These are phyloP conservation scores for Hylia prasina DNA, from an alignment of 2,113 vertebrate species.

Conservation along the genomic window DNA sequence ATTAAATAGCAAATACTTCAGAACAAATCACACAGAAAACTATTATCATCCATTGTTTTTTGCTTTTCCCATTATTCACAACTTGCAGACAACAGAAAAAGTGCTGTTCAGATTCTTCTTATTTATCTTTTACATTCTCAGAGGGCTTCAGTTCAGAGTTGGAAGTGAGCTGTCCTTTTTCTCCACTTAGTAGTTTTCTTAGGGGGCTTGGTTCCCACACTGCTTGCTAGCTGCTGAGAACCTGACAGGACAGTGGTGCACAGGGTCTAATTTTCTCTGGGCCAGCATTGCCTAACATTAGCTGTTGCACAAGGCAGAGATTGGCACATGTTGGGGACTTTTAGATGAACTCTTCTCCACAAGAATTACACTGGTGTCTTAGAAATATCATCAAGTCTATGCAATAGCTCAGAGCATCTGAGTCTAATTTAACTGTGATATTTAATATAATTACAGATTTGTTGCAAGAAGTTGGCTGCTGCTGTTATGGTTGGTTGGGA, in stretches of 20 bases:
- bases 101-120: neutral
- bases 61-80: neutral
- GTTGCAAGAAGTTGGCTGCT: neutral
- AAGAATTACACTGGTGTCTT: neutral
- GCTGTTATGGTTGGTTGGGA: neutral
- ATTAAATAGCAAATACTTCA: neutral
- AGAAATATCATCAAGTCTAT: neutral
- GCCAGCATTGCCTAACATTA: neutral
- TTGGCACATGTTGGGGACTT: neutral
- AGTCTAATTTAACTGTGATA: neutral
- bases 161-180: neutral
- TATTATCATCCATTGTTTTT: neutral
- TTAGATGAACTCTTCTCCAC: neutral
- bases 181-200: neutral
- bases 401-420: conserved; percentile 3
- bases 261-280: fast-evolving
- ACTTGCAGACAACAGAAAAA: neutral
- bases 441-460: conserved; percentile 1
- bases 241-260: neutral
- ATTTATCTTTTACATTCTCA: neutral
- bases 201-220: neutral
- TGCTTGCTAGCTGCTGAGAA: neutral
- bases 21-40: neutral
- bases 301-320: neutral
- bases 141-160: neutral